Base-by-base conservation (phyloP, 1,140 invertebrate genomes). In the Lethrus apterus region DNA sequence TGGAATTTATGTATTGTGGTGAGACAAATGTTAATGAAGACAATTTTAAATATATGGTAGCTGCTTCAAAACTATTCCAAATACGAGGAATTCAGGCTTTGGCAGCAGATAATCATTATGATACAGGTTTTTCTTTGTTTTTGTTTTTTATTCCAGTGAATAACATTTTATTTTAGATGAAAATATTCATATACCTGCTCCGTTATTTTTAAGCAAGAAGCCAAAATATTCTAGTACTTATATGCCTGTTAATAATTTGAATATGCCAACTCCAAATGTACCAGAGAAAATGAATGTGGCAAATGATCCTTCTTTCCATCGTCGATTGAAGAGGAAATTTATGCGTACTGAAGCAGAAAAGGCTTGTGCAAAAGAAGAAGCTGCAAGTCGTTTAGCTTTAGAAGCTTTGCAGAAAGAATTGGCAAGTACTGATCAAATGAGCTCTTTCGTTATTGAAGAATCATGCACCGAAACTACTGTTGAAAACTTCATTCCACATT, bases 1-100 rank as follows among this genome's bases (percentile, higher is more conserved):
- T 67, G 17, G 62, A 65, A 48, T 64, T 64, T 32, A 66, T 67
- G 46, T 67, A 67, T 45, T 61, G 55, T 35, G 65, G 63, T 4
- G 62, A 64, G 48, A 64, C 60, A 3, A 47, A 51, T 33, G 45
- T 65, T 46, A 29, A 40, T 8, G 59, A 63, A 40, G 56, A 59
- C 15, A 48, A 64, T 46, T 30, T 66, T 8, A 64, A 59, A 38
- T 57, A 59, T 42, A 29, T 67, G 3, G 44, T 63, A 23, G 63
- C 57, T 8, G 55, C 60, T 19, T 57, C 62, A 1, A 65, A 63
- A 49, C 38, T 62, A 30, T 62, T 67, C 45, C 50, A 64, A 50
- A 60, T 67, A 44, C 47, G 48, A 34, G 54, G 54, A 13, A 40
- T 66, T 7, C 55, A 60, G 51, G 51, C 53, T 19, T 24, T 61